Evolutionary conservation across 2,888 invertebrate species (phyloP).

Genomic region (Lottia scabra): DNA sequence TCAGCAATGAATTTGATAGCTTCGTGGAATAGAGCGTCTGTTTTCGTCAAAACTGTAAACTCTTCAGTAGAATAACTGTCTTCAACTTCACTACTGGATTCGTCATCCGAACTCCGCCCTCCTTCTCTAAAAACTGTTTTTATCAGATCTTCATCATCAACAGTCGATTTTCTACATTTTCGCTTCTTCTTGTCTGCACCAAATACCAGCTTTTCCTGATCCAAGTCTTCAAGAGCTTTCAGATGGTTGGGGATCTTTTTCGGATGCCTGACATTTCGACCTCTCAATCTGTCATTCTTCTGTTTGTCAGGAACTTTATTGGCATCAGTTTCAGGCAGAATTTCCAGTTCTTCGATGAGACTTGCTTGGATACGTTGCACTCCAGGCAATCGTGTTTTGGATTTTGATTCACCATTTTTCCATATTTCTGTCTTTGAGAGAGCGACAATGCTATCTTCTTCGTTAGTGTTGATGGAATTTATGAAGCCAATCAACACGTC

Average conservation of each 20-base stretch:
- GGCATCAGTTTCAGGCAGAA: neutral
- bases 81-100: constrained; percentile 27
- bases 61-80: constrained; percentile 17
- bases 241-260: constrained; percentile 34
- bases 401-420: neutral
- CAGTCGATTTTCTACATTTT: constrained; percentile 6
- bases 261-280: constrained; percentile 18
- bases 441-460: neutral
- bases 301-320: neutral
- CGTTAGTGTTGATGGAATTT: neutral
- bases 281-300: constrained; percentile 9
- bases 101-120: constrained; percentile 30
- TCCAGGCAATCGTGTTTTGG: constrained; percentile 21
- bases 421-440: neutral
- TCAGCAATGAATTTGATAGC: constrained; percentile 33
- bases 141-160: constrained; percentile 20
- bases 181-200: constrained; percentile 14
- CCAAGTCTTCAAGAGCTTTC: constrained; percentile 24
- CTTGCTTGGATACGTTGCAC: constrained; percentile 38
- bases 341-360: constrained; percentile 36
- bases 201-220: constrained; percentile 30
- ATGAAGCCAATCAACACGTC: neutral
- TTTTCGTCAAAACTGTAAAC: constrained; percentile 29
- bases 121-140: neutral
- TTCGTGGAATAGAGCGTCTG: constrained; percentile 27